A percentile compares a stretch with the other conserved stretches of the same genome.
Evolutionary conservation across 2,113 vertebrate species (phyloP).

Genomic region (Ceyx cyanopectus): DNA sequence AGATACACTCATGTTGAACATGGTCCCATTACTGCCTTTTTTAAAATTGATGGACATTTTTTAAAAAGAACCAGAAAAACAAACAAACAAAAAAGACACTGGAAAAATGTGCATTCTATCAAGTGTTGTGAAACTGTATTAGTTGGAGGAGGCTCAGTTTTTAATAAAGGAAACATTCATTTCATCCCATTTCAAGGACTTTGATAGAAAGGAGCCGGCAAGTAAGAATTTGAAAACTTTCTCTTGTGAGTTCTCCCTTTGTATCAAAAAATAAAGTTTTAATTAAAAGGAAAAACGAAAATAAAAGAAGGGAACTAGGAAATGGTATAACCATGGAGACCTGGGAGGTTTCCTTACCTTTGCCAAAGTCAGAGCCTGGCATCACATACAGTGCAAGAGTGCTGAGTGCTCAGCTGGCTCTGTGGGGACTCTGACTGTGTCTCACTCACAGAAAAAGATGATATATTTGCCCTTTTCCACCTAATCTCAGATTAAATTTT

Average conservation of each 20-base stretch:
- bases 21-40: background rate
- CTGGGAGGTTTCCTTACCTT: background rate
- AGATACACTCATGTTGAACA: background rate
- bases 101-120: conserved; percentile 63
- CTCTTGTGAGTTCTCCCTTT: background rate
- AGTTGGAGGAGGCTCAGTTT: conserved; percentile 53
- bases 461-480: conserved; percentile 23
- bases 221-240: background rate
- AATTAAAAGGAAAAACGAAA: background rate
- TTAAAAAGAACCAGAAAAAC: background rate
- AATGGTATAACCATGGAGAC: background rate
- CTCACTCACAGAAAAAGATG: background rate
- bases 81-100: background rate
- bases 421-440: background rate
- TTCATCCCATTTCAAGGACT: conserved; percentile 52
- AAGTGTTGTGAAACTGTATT: conserved; percentile 61
- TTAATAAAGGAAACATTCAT: conserved; percentile 59
- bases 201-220: conserved; percentile 28
- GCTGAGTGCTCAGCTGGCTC: background rate
- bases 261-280: background rate
- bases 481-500: conserved; percentile 45
- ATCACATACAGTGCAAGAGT: background rate
- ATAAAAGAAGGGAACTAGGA: background rate
- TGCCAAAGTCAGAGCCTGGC: background rate
- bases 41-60: conserved; percentile 5